Evolutionary conservation across 1,140 invertebrate genomes (phyloP).

Genomic region (Drosophila oshimai): DNA sequence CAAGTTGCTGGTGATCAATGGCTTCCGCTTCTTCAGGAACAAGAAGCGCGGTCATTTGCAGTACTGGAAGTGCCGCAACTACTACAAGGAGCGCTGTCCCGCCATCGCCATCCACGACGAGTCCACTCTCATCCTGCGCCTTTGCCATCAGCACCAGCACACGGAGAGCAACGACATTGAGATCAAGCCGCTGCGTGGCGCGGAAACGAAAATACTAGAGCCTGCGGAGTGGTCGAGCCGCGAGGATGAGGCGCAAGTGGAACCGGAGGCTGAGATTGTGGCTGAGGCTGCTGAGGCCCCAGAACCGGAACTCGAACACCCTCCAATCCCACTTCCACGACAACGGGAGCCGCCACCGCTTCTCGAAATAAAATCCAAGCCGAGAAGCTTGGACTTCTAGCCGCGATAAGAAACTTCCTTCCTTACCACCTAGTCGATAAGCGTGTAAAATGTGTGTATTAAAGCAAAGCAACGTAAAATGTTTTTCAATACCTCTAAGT

Average conservation of each 20-base stretch:
- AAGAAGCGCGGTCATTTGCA: slow-evolving; percentile 78
- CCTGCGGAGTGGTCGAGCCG: neutral
- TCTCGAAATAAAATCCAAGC: slow-evolving; percentile 41
- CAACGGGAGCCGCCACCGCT: slow-evolving; percentile 32
- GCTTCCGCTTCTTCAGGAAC: slow-evolving; percentile 80
- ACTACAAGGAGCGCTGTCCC: slow-evolving; percentile 81
- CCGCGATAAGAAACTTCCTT: slow-evolving; percentile 1
- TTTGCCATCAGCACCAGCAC: slow-evolving; percentile 79
- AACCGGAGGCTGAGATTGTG: slow-evolving; percentile 1
- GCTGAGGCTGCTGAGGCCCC: neutral
- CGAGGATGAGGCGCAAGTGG: slow-evolving; percentile 7
- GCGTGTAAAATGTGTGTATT: slow-evolving; percentile 51
- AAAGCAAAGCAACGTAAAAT: slow-evolving; percentile 34
- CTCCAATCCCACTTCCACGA: neutral
- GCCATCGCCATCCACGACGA: slow-evolving; percentile 82
- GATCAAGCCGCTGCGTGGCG: slow-evolving; percentile 65
- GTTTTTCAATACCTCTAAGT: slow-evolving; percentile 25
- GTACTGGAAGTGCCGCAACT: slow-evolving; percentile 82
- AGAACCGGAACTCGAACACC: neutral
- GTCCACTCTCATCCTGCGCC: slow-evolving; percentile 60
- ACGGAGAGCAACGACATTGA: slow-evolving; percentile 76
- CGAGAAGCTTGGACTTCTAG: slow-evolving; percentile 32
- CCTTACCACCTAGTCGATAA: slow-evolving; percentile 41
- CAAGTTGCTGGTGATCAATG: slow-evolving; percentile 81
- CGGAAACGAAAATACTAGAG: neutral